Conservation (phyloP, 2,113 vertebrate species). For the Pithys albifrons region DNA sequence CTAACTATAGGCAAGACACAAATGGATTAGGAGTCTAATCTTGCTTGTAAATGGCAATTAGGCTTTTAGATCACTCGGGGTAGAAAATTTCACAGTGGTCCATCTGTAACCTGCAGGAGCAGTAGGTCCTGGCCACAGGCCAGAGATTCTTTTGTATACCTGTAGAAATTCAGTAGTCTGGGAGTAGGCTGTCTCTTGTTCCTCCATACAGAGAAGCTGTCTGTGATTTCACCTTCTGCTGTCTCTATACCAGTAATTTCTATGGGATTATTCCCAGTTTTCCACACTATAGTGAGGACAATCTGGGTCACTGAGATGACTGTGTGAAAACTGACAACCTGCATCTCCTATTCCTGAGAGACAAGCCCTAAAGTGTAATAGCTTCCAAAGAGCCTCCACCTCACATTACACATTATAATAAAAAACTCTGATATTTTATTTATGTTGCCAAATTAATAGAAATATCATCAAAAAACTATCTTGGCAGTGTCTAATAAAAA, state of each 20-base stretch:
- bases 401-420: neutral
- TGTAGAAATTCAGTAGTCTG: neutral
- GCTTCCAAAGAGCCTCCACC: neutral
- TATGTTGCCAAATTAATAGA: constrained; percentile 17
- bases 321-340: neutral
- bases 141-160: neutral
- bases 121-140: neutral
- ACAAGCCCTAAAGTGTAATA: neutral
- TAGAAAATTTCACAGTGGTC: neutral
- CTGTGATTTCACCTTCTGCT: neutral
- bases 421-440: neutral
- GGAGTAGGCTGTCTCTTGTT: neutral
- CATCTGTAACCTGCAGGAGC: neutral
- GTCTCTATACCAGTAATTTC: neutral
- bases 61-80: rapidly evolving
- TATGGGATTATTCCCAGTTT: neutral
- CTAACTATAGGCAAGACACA: neutral
- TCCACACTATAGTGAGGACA: neutral
- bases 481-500: constrained; percentile 32
- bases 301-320: neutral
- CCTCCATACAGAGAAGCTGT: neutral
- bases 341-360: neutral
- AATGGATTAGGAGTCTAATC: neutral
- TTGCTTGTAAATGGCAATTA: neutral
- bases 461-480: constrained; percentile 3